Percentiles rank a stretch among this genome's conserved stretches.
phyloP scores from a whole-genome alignment of 1,140 invertebrate genomes.

The Adoxophyes honmai region DNA sequence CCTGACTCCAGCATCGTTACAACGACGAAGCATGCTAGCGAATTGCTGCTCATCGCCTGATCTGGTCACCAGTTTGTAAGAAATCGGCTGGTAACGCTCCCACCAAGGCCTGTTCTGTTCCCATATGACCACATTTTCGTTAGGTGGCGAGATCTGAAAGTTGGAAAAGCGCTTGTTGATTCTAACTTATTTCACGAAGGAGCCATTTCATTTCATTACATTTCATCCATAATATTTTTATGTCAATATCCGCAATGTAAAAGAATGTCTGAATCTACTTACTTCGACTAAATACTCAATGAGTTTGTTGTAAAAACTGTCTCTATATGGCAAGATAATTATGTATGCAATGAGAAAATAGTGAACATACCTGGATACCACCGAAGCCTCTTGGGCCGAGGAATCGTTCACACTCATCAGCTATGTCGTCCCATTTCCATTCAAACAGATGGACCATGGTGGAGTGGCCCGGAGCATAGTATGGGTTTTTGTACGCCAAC shows the following conservation, averaged over 20 bases:
- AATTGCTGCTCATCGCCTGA: constrained; percentile 87
- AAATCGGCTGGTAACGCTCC: constrained; percentile 92
- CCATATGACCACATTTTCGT: constrained; percentile 78
- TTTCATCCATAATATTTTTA: too few species aligned
- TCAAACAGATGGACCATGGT: constrained; percentile 83
- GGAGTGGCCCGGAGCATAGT: constrained; percentile 42
- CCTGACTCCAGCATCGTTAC: constrained; percentile 84
- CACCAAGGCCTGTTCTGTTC: constrained; percentile 82
- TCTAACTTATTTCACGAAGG: too few species aligned
- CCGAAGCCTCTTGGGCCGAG: constrained; percentile 83
- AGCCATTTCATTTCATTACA: constrained; percentile 89
- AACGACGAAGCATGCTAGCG: constrained; percentile 85
- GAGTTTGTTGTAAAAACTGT: too few species aligned
- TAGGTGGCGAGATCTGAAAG: constrained; percentile 77
- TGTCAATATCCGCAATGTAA: too few species aligned
- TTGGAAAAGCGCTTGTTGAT: too few species aligned
- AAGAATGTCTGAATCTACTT: too few species aligned
- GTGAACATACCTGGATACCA: constrained; percentile 83
- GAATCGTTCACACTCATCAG: constrained; percentile 84
- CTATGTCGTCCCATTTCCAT: constrained; percentile 85
- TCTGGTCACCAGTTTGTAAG: constrained; percentile 85
- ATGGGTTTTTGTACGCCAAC: constrained; percentile 41
- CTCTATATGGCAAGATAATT: too few species aligned
- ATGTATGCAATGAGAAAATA: neutral
- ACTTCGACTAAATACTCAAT: too few species aligned